phyloP scores from a whole-genome alignment of 2,888 invertebrate species.

The Steinernema carpocapsae region DNA sequence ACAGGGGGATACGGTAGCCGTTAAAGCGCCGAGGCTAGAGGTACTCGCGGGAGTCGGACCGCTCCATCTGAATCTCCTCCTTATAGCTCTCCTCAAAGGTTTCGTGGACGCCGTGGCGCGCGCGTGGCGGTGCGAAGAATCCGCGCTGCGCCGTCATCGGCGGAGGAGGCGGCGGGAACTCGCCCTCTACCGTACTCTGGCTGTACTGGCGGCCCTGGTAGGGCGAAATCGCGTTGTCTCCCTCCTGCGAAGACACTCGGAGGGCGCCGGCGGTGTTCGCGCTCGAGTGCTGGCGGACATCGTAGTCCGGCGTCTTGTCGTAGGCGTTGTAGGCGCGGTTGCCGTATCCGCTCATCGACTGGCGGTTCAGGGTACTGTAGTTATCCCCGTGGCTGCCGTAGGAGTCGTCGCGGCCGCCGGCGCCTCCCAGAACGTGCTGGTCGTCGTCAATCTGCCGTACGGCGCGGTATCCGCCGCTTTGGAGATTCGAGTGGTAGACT shows the following conservation, averaged over 20 bases:
- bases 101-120: slow-evolving; percentile 59
- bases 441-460: slow-evolving; percentile 48
- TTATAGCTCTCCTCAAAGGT: slow-evolving; percentile 66
- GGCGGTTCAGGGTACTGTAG: slow-evolving; percentile 34
- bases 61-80: slow-evolving; percentile 64
- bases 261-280: slow-evolving; percentile 39
- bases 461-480: slow-evolving; percentile 45
- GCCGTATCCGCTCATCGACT: slow-evolving; percentile 47
- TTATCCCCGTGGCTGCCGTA: slow-evolving; percentile 43
- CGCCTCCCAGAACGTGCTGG: slow-evolving; percentile 44
- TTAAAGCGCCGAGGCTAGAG: slow-evolving; percentile 38
- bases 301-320: slow-evolving; percentile 30
- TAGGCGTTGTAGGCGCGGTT: slow-evolving; percentile 51
- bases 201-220: slow-evolving; percentile 24
- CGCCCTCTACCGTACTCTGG: slow-evolving; percentile 32
- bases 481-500: slow-evolving; percentile 41
- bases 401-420: slow-evolving; percentile 53
- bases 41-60: slow-evolving; percentile 55
- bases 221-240: background rate
- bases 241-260: slow-evolving; percentile 39
- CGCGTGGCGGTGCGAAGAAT: slow-evolving; percentile 34
- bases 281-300: background rate
- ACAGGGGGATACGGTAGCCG: slow-evolving; percentile 14
- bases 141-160: slow-evolving; percentile 31
- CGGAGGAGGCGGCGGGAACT: slow-evolving; percentile 14